phyloP scores from a whole-genome alignment of 2,113 vertebrate genomes.

The Hydropotes inermis region DNA sequence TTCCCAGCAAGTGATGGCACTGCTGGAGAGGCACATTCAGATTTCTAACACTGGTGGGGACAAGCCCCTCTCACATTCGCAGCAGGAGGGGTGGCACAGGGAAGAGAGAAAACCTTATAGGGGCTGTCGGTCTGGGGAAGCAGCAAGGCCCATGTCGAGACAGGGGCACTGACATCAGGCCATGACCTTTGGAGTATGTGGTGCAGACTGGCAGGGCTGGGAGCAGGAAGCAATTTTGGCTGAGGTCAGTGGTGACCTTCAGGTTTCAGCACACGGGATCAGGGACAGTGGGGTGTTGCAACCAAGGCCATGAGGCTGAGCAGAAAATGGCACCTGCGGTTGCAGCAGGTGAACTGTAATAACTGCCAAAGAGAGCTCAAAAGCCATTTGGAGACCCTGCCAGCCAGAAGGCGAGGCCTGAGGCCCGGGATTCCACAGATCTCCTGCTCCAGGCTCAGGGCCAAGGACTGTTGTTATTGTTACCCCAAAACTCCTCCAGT shows the following conservation, averaged over 20 bases:
- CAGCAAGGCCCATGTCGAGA: not conserved
- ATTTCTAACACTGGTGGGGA: not conserved
- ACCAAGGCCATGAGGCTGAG: not conserved
- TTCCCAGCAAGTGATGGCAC: not conserved
- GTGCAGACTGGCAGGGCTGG: not conserved
- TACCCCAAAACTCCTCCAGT: not conserved
- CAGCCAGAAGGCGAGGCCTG: not conserved
- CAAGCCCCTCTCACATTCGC: not conserved
- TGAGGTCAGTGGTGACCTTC: not conserved
- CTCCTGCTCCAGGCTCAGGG: not conserved
- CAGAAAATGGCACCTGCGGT: constrained; percentile 32
- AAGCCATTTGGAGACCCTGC: not conserved
- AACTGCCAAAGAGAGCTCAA: not conserved
- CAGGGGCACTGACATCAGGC: not conserved
- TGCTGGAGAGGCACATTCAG: not conserved
- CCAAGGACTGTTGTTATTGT: not conserved
- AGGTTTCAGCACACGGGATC: not conserved
- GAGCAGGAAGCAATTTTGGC: not conserved
- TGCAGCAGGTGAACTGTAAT: constrained; percentile 24
- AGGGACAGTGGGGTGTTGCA: not conserved
- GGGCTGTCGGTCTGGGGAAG: not conserved
- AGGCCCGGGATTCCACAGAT: constrained; percentile 12
- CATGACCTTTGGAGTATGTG: not conserved
- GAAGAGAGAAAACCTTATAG: not conserved
- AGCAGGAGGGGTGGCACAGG: not conserved